Conservation (phyloP, 2,113 vertebrate genomes). For the Nannospalax galili region DNA sequence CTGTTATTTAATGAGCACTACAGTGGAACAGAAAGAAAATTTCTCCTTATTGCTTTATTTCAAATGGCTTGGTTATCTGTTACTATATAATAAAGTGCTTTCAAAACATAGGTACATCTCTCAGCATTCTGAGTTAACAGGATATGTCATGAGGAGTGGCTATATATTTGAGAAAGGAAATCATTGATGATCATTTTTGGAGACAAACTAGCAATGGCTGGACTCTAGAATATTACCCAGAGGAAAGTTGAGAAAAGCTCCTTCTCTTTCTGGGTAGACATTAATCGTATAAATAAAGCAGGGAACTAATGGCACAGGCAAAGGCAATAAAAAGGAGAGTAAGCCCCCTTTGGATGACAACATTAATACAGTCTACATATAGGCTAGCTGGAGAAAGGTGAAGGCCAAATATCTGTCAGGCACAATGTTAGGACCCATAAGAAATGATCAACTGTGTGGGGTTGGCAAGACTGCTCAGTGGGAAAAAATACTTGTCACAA, state of each 20-base stretch:
- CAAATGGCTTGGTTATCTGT: background rate
- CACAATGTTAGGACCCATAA: background rate
- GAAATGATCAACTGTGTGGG: background rate
- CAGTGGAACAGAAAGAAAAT: background rate
- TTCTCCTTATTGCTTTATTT: constrained; percentile 51
- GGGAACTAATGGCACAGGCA: background rate
- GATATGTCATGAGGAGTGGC: background rate
- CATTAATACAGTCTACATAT: background rate
- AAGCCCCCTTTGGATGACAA: background rate
- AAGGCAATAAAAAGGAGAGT: background rate
- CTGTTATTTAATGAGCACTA: background rate
- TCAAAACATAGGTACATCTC: background rate
- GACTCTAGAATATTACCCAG: background rate
- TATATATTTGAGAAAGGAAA: background rate
- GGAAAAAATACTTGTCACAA: background rate
- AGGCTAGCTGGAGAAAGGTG: background rate
- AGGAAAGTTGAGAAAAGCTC: background rate
- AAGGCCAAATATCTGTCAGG: background rate
- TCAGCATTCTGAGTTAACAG: background rate
- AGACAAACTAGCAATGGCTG: background rate
- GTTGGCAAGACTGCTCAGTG: background rate
- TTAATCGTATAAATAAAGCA: background rate
- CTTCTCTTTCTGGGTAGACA: background rate
- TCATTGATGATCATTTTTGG: background rate
- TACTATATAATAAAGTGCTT: background rate